Evolutionary conservation across 1,140 invertebrate genomes (phyloP).

Genomic region (Nylanderia fulva): DNA sequence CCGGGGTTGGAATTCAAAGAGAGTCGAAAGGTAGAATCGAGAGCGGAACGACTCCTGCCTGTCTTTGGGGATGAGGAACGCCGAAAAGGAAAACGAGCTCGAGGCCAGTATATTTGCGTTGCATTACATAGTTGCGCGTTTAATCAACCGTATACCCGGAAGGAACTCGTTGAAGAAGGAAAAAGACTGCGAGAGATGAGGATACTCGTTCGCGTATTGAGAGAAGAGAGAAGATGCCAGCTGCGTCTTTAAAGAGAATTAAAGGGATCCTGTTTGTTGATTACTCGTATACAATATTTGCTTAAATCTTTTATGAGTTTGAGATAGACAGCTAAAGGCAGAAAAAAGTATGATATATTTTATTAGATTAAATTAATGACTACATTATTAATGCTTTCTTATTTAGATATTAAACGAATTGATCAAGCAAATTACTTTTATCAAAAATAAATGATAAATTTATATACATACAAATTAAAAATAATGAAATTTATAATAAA

Average conservation of each 20-base stretch:
- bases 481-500: no score
- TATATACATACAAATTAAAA: no score
- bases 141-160: conserved; percentile 83
- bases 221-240: not conserved
- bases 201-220: not conserved
- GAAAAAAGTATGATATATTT: not conserved
- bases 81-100: conserved; percentile 43
- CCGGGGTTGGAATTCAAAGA: conserved; percentile 83
- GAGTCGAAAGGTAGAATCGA: conserved; percentile 83
- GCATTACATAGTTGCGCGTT: conserved; percentile 85
- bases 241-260: conserved; percentile 17
- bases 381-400: conserved; percentile 19
- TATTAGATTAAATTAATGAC: conserved; percentile 23
- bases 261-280: not conserved
- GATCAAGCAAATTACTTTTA: no score
- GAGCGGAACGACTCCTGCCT: conserved; percentile 73
- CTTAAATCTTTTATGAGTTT: not conserved
- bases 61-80: conserved; percentile 52
- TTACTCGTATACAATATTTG: not conserved
- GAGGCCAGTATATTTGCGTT: conserved; percentile 83
- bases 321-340: not conserved
- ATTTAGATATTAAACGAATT: not conserved
- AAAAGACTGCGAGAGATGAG: conserved; percentile 55
- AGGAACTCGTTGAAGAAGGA: conserved; percentile 68
- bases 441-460: no score